Percentiles rank a stretch among this genome's conserved stretches.
phyloP scores from a whole-genome alignment of 1,140 invertebrate genomes.

The Drosophila ironensis region DNA sequence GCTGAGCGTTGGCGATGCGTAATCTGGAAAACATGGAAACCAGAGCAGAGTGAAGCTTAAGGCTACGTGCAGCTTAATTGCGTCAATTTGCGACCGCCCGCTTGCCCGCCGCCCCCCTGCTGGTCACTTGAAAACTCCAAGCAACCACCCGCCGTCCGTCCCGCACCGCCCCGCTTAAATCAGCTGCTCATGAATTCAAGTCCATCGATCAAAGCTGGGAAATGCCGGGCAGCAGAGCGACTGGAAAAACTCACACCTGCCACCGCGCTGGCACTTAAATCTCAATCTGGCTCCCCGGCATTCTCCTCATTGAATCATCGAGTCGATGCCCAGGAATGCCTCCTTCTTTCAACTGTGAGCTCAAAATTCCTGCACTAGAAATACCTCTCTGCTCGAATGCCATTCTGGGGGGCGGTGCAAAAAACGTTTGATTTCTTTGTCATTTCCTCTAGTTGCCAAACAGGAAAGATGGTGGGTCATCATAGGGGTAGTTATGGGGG shows the following conservation, averaged over 20 bases:
- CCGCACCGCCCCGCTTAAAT: conserved; percentile 8
- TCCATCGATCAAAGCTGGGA: conserved; percentile 70
- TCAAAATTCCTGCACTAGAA: conserved; percentile 3
- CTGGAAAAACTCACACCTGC: conserved; percentile 51
- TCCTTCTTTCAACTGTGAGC: not conserved
- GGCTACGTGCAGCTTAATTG: conserved; percentile 16
- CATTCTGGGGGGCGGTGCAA: not conserved
- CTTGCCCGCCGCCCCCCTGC: no score
- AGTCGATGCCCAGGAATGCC: conserved; percentile 8
- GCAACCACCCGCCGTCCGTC: conserved; percentile 1
- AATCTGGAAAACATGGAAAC: conserved; percentile 83
- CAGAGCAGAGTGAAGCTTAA: conserved; percentile 33
- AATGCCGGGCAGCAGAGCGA: conserved; percentile 35
- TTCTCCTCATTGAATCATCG: conserved; percentile 1
- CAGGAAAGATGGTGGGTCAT: no score
- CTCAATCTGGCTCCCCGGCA: conserved; percentile 2
- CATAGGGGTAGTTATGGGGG: no score
- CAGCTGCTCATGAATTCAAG: conserved; percentile 51
- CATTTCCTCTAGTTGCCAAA: no score
- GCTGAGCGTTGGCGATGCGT: conserved; percentile 88
- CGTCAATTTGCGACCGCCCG: conserved; percentile 9
- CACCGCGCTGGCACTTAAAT: conserved; percentile 15
- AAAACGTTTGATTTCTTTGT: not conserved
- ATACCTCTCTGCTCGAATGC: not conserved
- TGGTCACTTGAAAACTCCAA: no score